Percentiles rank a stretch among this genome's conserved stretches.
These are phyloP conservation scores for Coptodon rendalli DNA, from an alignment of 2,113 vertebrate genomes.

Conservation along the genomic window DNA sequence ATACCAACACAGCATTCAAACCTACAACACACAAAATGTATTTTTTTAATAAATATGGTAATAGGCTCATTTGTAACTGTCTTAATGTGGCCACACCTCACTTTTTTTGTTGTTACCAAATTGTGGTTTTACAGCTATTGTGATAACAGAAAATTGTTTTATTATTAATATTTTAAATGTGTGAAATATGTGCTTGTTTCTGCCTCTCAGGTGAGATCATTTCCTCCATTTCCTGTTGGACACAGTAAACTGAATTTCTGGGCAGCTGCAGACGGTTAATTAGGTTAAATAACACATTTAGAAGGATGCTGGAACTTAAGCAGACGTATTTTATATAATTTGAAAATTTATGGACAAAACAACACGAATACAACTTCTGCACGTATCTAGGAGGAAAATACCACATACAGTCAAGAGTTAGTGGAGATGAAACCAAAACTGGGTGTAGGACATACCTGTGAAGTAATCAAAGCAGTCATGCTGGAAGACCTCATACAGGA, in stretches of 20 bases:
- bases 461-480: constrained; percentile 96
- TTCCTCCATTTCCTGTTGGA: neutral
- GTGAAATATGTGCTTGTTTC: accelerated
- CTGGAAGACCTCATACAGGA: constrained; percentile 91
- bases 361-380: neutral
- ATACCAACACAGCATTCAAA: neutral
- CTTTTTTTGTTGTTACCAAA: accelerated
- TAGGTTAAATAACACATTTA: neutral
- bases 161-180: neutral
- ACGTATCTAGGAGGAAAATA: neutral
- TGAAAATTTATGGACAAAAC: neutral
- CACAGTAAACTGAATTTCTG: neutral
- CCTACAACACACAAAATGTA: accelerated
- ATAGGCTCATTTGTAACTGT: neutral
- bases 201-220: neutral
- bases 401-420: neutral
- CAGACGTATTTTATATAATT: neutral
- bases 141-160: neutral
- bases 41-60: neutral
- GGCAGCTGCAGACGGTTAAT: neutral
- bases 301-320: neutral
- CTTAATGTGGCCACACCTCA: neutral
- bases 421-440: neutral
- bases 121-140: neutral
- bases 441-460: constrained; percentile 74